Evolutionary conservation across 2,888 invertebrate species (phyloP), one percentile per base, ranked within the genome.

Genomic region (Cantharis lateralis): DNA sequence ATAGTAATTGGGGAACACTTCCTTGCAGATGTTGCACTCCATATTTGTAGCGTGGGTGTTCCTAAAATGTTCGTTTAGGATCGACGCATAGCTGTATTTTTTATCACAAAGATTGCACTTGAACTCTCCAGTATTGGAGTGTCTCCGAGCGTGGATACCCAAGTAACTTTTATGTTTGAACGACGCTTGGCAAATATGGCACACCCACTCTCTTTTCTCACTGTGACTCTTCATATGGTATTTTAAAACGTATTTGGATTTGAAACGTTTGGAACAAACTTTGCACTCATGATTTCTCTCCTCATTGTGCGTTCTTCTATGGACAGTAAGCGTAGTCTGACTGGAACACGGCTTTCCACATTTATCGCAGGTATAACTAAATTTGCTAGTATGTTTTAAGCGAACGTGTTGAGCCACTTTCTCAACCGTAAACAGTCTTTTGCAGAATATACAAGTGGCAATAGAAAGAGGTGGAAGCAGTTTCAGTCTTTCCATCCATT

Each of bases 241-340:
- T 1, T 63, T 75, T 10, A 76, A 24, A 1, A 28, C 66, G 7
- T 68, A 66, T 20, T 83, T 83, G 0, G 84, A 83, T 9, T 85
- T 83, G 74, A 86, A 86, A 4, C 84, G 82, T 48, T 83, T 77
- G 3, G 78, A 79, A 77, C 86, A 86, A 11, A 83, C 63, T 71
- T 84, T 82, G 74, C 92, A 92, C 0, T 90, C 84, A 32, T 89
- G 90, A n/a, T 89, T 89, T 78, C 89, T 90, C 18, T 90, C 89
- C 0, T 90, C 90, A 20, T 89, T 89, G 77, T 91, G 91, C 68
- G 89, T 89, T 1, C 89, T 84, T 87, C 89, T 89, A 80, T 91
- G 91, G 10, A 72, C 73, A 71, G 79, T 78, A 1, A 72, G 75
- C 13, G 73, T 71, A 13, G 62, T 24, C n/a, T 15, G 64, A 4